Evolutionary conservation across 2,113 vertebrate genomes (phyloP).

Genomic region (Aldabrachelys gigantea): DNA sequence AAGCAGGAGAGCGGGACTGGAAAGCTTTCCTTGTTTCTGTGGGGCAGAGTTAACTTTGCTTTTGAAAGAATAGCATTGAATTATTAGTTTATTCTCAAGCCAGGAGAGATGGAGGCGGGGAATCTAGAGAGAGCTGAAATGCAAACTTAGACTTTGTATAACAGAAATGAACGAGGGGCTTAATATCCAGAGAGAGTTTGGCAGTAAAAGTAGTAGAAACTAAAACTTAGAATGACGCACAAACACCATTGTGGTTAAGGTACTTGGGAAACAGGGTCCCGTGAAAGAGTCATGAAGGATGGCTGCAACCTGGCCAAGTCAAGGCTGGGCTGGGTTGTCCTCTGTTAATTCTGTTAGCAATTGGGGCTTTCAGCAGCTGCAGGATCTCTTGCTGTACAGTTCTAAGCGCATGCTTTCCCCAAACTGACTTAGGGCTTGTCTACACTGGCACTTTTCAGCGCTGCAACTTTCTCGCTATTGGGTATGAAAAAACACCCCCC

Average conservation of each 20-base stretch:
- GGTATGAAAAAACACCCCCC: no score
- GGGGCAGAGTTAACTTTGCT: neutral
- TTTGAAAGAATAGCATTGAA: neutral
- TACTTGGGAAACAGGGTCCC: neutral
- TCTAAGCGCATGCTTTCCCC: neutral
- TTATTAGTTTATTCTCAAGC: neutral
- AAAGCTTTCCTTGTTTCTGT: neutral
- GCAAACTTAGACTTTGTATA: neutral
- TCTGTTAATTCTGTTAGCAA: accelerated
- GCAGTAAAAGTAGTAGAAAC: neutral
- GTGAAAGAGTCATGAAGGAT: neutral
- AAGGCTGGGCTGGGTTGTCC: neutral
- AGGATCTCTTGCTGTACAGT: neutral
- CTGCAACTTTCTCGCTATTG: no score
- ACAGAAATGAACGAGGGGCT: neutral
- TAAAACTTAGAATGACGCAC: neutral
- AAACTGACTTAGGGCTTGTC: no score
- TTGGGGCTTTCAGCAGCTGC: neutral
- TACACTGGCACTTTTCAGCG: no score
- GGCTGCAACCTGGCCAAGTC: neutral
- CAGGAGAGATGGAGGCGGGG: neutral
- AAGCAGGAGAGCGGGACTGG: neutral
- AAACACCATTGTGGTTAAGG: neutral
- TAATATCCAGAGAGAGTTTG: neutral
- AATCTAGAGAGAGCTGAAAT: slow-evolving; percentile 1